These are phyloP conservation scores for Periophthalmus magnuspinnatus DNA, from an alignment of 2,797 vertebrate species.

Conservation along the genomic window DNA sequence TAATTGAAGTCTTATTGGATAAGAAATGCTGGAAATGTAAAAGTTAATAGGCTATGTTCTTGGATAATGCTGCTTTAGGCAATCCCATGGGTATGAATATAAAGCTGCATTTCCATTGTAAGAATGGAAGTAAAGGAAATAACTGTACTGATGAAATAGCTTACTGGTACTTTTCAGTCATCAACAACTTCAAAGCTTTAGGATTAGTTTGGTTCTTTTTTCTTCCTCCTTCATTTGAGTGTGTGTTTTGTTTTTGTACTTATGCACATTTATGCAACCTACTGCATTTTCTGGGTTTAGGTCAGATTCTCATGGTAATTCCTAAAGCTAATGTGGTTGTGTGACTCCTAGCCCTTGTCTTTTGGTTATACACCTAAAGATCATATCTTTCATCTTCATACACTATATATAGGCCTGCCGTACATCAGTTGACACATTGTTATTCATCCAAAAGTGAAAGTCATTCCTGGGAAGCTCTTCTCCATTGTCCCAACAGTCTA, in stretches of 20 bases:
- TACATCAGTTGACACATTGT: conserved; percentile 18
- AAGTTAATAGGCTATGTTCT: not conserved
- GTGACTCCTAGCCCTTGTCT: not conserved
- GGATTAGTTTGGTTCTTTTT: not conserved
- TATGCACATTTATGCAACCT: not conserved
- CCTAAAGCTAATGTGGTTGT: too few species aligned
- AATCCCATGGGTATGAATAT: not conserved
- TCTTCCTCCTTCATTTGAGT: not conserved
- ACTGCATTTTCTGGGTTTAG: not conserved
- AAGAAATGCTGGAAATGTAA: not conserved
- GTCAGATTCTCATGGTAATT: too few species aligned
- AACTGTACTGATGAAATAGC: not conserved
- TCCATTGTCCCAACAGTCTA: conserved; percentile 36
- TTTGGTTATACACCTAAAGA: not conserved
- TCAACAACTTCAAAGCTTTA: not conserved
- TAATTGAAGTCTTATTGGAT: not conserved
- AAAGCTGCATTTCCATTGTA: not conserved
- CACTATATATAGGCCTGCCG: conserved; percentile 5
- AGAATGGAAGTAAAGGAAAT: not conserved
- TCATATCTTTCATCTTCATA: conserved; percentile 4
- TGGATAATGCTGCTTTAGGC: not conserved
- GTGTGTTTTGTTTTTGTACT: not conserved
- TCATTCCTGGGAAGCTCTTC: conserved; percentile 21
- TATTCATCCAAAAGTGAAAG: conserved; percentile 24
- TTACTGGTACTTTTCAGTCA: not conserved